Evolutionary conservation across 2,113 vertebrate genomes (phyloP).

Genomic region (Seriola rivoliana): DNA sequence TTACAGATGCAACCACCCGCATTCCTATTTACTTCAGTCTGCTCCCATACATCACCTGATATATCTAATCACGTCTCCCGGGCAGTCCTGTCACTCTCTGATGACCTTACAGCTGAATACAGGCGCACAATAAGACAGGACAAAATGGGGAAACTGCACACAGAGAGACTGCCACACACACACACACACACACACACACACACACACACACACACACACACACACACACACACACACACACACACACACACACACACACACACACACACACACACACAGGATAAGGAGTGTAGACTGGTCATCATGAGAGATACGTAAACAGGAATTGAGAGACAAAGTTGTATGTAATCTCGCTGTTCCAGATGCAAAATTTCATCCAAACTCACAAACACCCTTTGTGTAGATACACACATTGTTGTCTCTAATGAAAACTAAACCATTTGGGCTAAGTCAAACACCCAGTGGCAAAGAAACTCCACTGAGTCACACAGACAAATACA

Average conservation of each 20-base stretch:
- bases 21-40: slow-evolving; percentile 37
- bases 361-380: slow-evolving; percentile 66
- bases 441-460: neutral
- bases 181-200: slow-evolving; percentile 16
- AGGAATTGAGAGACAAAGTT: slow-evolving; percentile 81
- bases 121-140: slow-evolving; percentile 36
- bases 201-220: slow-evolving; percentile 17
- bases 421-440: slow-evolving; percentile 4
- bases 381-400: slow-evolving; percentile 33
- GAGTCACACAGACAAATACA: slow-evolving; percentile 21
- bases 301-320: slow-evolving; percentile 69
- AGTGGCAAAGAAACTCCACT: neutral
- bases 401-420: slow-evolving; percentile 17
- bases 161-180: neutral
- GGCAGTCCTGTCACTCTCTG: slow-evolving; percentile 7
- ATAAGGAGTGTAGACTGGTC: slow-evolving; percentile 64
- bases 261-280: slow-evolving; percentile 52
- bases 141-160: slow-evolving; percentile 16
- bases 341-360: slow-evolving; percentile 77
- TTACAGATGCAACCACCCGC: slow-evolving; percentile 17
- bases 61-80: slow-evolving; percentile 36
- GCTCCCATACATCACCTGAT: slow-evolving; percentile 49
- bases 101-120: slow-evolving; percentile 39
- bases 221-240: slow-evolving; percentile 18
- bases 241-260: slow-evolving; percentile 19